phyloP scores from a whole-genome alignment of 2,888 invertebrate genomes.

The Cryptocheilus praepositus region DNA sequence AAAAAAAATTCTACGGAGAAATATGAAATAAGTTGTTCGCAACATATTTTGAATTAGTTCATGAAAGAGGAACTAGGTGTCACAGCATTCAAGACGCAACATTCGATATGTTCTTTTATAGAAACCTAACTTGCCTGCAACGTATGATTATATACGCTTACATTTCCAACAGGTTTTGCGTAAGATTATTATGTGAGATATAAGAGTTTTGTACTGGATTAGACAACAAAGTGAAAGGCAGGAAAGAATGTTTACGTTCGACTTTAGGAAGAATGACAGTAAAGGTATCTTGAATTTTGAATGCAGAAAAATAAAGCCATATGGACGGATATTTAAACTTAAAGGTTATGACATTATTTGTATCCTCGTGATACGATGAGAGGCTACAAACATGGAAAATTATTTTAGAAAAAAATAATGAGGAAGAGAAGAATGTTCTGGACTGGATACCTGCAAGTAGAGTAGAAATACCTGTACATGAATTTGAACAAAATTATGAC shows the following conservation, averaged over 20 bases:
- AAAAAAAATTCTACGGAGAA: no score
- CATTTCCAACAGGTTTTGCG: no score
- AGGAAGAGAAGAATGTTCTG: slow-evolving; percentile 32
- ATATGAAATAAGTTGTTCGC: no score
- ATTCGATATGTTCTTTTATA: no score
- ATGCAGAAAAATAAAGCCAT: background rate
- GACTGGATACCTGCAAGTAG: slow-evolving; percentile 63
- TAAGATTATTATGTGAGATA: no score
- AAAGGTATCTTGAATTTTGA: background rate
- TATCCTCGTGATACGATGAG: background rate
- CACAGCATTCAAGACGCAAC: no score
- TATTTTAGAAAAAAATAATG: slow-evolving; percentile 35
- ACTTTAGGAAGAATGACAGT: slow-evolving; percentile 33
- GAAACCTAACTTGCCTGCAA: no score
- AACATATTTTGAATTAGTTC: background rate
- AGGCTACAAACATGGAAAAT: slow-evolving; percentile 3
- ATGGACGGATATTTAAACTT: background rate
- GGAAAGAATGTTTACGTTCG: slow-evolving; percentile 48
- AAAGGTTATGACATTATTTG: slow-evolving; percentile 12
- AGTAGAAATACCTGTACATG: slow-evolving; percentile 47
- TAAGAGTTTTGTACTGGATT: no score
- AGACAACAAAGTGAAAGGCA: no score
- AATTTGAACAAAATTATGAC: slow-evolving; percentile 36
- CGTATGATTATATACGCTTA: no score
- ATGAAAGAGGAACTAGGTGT: no score